Conservation (phyloP, 2,797 vertebrate species). For the Schizopygopsis malacanthus region DNA sequence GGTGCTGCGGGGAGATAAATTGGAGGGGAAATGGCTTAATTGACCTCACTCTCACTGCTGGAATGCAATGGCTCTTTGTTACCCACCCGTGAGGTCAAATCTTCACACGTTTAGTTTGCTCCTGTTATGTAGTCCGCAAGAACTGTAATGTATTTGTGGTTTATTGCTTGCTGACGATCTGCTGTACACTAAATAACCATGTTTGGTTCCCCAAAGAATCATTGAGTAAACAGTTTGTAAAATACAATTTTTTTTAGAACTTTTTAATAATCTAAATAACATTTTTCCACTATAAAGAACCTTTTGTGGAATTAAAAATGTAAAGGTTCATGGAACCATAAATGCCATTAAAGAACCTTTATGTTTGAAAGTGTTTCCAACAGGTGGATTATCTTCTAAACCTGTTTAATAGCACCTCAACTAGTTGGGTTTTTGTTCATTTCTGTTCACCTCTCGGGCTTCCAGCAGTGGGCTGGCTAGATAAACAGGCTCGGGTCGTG, state of each 20-base stretch:
- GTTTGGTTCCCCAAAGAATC: not conserved
- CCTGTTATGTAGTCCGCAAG: slow-evolving; percentile 12
- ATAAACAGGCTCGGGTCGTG: slow-evolving; percentile 69
- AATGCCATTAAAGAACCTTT: not conserved
- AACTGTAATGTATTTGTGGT: not conserved
- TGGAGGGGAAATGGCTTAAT: slow-evolving; percentile 86
- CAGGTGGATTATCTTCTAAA: not conserved
- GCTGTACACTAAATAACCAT: not conserved
- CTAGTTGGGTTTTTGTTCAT: not conserved
- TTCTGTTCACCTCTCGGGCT: slow-evolving; percentile 18
- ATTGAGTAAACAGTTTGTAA: not conserved
- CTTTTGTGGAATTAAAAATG: not conserved
- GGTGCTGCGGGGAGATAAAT: slow-evolving; percentile 79
- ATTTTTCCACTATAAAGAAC: too few species aligned
- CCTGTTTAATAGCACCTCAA: not conserved
- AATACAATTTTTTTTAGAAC: not conserved
- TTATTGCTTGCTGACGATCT: not conserved
- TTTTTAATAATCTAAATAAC: not conserved
- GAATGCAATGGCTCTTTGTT: slow-evolving; percentile 78
- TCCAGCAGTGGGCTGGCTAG: slow-evolving; percentile 63
- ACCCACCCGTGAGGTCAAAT: slow-evolving; percentile 32
- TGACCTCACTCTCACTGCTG: slow-evolving; percentile 81
- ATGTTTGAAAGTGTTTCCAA: not conserved
- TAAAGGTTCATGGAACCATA: not conserved
- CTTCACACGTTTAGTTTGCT: slow-evolving; percentile 25